A percentile compares a stretch with the other conserved stretches of the same genome.
Evolutionary conservation across 2,797 vertebrate species (phyloP).

Genomic region (Morus bassanus): DNA sequence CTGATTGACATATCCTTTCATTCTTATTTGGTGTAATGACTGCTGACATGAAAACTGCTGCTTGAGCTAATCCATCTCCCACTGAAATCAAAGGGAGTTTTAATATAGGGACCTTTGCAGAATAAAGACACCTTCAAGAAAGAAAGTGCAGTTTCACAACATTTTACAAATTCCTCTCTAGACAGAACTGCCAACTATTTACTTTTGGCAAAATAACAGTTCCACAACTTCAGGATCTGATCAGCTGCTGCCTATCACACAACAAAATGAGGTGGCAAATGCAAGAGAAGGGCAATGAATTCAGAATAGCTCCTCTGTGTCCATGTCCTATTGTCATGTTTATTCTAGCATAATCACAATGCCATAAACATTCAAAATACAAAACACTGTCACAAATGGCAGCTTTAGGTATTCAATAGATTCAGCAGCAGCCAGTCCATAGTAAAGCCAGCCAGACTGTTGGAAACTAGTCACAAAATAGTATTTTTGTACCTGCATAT

Average conservation of each 20-base stretch:
- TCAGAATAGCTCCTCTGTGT: not conserved
- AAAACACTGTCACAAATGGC: not conserved
- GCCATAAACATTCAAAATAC: not conserved
- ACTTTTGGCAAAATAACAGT: not conserved
- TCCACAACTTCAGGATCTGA: not conserved
- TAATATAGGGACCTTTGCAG: not conserved
- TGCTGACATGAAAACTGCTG: not conserved
- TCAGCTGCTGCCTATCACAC: not conserved
- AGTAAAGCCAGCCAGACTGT: not conserved
- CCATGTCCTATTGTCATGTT: not conserved
- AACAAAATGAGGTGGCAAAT: not conserved
- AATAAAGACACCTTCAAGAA: not conserved
- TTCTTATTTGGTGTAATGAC: not conserved
- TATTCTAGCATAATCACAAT: not conserved
- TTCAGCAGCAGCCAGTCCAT: not conserved
- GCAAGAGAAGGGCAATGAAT: not conserved
- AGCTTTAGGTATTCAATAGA: not conserved
- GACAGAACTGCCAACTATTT: not conserved
- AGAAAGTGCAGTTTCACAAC: not conserved
- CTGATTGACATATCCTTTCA: slow-evolving; percentile 13
- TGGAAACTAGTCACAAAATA: not conserved
- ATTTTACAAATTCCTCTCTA: not conserved
- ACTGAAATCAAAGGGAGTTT: slow-evolving; percentile 16
- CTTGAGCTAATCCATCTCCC: not conserved
- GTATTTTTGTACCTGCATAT: not conserved